These are phyloP conservation scores for Pseudococcus longispinus DNA, from an alignment of 2,888 invertebrate species.

Conservation along the genomic window DNA sequence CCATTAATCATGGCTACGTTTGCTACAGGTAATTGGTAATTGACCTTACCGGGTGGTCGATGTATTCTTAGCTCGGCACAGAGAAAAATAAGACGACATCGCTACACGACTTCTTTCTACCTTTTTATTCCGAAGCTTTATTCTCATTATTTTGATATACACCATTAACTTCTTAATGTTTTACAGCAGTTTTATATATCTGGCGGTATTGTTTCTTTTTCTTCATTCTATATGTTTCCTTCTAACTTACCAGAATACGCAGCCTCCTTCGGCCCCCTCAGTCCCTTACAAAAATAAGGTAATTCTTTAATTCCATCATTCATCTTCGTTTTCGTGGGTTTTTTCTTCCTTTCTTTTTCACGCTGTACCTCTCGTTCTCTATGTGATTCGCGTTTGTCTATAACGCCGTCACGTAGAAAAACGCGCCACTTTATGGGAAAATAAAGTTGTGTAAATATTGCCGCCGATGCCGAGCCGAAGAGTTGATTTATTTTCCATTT, in stretches of 20 bases:
- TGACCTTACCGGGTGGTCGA: constrained; percentile 57
- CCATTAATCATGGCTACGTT: constrained; percentile 56
- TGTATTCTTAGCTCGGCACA: constrained; percentile 54
- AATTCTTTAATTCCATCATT: constrained; percentile 57
- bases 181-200: constrained; percentile 57
- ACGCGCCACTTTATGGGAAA: constrained; percentile 54
- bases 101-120: constrained; percentile 53
- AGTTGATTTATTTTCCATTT: constrained; percentile 52
- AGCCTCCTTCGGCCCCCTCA: not conserved
- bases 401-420: constrained; percentile 46
- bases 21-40: constrained; percentile 57
- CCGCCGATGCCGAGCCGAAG: not conserved
- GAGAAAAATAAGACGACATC: constrained; percentile 57
- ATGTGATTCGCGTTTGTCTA: constrained; percentile 14
- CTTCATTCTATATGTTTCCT: constrained; percentile 26
- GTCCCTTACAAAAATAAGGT: constrained; percentile 46
- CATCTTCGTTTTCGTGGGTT: constrained; percentile 52
- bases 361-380: not conserved
- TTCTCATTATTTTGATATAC: constrained; percentile 57
- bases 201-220: constrained; percentile 56
- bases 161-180: constrained; percentile 57
- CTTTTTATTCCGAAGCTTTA: constrained; percentile 55
- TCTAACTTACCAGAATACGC: constrained; percentile 42
- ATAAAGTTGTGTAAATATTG: constrained; percentile 54
- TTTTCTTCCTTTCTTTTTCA: not conserved